phyloP scores from a whole-genome alignment of 2,888 invertebrate species.

The Pachydiplax longipennis region DNA sequence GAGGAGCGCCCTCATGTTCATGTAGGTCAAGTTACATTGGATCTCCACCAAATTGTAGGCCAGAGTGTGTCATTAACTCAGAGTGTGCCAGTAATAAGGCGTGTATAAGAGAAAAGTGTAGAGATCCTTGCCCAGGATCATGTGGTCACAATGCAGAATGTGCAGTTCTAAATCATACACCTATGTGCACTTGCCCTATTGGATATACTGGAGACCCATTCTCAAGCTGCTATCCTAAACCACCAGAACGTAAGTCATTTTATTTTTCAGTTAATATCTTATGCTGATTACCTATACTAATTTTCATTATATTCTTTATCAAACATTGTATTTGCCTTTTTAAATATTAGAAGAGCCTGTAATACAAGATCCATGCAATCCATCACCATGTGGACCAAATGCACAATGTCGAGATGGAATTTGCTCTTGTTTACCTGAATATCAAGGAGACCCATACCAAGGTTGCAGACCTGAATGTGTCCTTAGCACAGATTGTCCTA shows the following conservation, averaged over 20 bases:
- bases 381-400: constrained; percentile 74
- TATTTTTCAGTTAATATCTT: background rate
- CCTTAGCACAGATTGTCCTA: constrained; percentile 55
- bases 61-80: constrained; percentile 60
- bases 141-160: constrained; percentile 57
- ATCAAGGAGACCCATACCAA: constrained; percentile 56
- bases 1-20: constrained; percentile 64
- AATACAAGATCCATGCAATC: constrained; percentile 72
- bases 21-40: constrained; percentile 62
- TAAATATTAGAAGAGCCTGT: background rate
- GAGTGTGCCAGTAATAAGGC: constrained; percentile 60
- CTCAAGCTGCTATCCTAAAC: constrained; percentile 53
- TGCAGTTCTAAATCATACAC: constrained; percentile 56
- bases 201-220: constrained; percentile 59
- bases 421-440: constrained; percentile 56
- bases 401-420: constrained; percentile 65
- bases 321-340: background rate
- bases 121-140: constrained; percentile 57
- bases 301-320: background rate
- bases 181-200: constrained; percentile 58
- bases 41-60: constrained; percentile 62
- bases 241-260: constrained; percentile 44
- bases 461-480: constrained; percentile 55
- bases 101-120: constrained; percentile 58
- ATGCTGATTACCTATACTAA: no score